Conservation (phyloP, 2,888 invertebrate species). For the Silvanus unidentatus region DNA sequence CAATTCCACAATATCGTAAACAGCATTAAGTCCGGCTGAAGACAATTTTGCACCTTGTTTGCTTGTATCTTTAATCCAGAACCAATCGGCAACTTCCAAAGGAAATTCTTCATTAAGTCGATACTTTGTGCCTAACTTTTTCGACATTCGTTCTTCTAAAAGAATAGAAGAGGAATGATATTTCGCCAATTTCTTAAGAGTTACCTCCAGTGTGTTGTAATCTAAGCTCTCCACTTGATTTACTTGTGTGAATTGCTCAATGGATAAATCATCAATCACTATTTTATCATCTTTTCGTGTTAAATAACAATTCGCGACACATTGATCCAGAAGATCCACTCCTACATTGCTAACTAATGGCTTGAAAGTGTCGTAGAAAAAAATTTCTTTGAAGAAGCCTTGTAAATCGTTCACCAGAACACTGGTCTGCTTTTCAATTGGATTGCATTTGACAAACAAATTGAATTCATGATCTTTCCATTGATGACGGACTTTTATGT, state of each 20-base stretch:
- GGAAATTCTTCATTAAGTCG: slow-evolving; percentile 31
- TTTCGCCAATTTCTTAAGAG: slow-evolving; percentile 28
- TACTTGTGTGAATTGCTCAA: slow-evolving; percentile 14
- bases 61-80: slow-evolving; percentile 8
- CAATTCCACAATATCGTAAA: slow-evolving; percentile 12
- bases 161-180: slow-evolving; percentile 37
- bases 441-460: slow-evolving; percentile 30
- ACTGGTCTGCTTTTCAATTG: slow-evolving; percentile 19
- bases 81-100: slow-evolving; percentile 17
- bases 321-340: slow-evolving; percentile 22
- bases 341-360: slow-evolving; percentile 33
- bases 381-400: slow-evolving; percentile 28
- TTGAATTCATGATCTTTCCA: slow-evolving; percentile 13
- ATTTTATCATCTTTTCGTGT: slow-evolving; percentile 34
- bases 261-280: slow-evolving; percentile 41
- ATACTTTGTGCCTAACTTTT: slow-evolving; percentile 19
- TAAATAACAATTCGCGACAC: slow-evolving; percentile 39
- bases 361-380: slow-evolving; percentile 43
- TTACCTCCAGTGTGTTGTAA: slow-evolving; percentile 22
- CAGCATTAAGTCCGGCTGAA: not conserved
- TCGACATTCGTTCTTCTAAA: slow-evolving; percentile 25
- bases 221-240: slow-evolving; percentile 11
- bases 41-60: slow-evolving; percentile 1
- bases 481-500: slow-evolving; percentile 18
- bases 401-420: slow-evolving; percentile 2